Percentiles rank a stretch among this genome's conserved stretches.
Conservation (phyloP, 2,888 invertebrate species). For the Calliopum simillimum region DNA sequence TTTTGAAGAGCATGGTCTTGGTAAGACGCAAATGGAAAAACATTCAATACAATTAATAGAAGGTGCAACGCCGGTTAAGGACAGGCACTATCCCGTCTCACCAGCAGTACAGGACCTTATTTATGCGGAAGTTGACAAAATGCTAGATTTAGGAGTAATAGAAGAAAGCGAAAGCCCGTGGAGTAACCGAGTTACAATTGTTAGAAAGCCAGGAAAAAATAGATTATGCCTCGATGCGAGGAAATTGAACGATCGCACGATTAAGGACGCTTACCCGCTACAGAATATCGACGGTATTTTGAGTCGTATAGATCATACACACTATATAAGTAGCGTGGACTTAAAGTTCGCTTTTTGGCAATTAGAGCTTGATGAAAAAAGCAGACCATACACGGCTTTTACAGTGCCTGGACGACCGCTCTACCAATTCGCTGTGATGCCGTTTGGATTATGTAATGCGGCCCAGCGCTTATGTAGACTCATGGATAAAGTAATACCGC, state of each 20-base stretch:
- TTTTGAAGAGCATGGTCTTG: not conserved
- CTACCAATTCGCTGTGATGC: too few relatives aligned
- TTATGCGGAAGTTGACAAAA: constrained; percentile 9
- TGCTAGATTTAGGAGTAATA: constrained; percentile 13
- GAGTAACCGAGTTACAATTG: too few relatives aligned
- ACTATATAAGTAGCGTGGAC: not conserved
- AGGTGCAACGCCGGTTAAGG: not conserved
- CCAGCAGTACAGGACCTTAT: not conserved
- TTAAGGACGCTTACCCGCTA: too few relatives aligned
- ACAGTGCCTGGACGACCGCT: too few relatives aligned
- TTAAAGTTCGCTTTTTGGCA: constrained; percentile 7
- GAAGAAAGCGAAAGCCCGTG: not conserved
- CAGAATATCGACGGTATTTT: not conserved
- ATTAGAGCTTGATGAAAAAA: not conserved
- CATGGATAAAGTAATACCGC: not conserved
- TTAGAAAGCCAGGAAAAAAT: constrained; percentile 10
- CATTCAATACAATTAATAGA: not conserved
- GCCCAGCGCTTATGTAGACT: too few relatives aligned
- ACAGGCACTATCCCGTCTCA: not conserved
- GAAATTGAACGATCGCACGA: too few relatives aligned
- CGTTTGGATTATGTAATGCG: too few relatives aligned
- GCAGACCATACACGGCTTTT: not conserved
- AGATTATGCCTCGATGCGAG: constrained; percentile 21
- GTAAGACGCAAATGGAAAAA: not conserved
- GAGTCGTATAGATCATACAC: not conserved